Conservation (phyloP, 2,888 invertebrate species). For the Oeneis ivallda region DNA sequence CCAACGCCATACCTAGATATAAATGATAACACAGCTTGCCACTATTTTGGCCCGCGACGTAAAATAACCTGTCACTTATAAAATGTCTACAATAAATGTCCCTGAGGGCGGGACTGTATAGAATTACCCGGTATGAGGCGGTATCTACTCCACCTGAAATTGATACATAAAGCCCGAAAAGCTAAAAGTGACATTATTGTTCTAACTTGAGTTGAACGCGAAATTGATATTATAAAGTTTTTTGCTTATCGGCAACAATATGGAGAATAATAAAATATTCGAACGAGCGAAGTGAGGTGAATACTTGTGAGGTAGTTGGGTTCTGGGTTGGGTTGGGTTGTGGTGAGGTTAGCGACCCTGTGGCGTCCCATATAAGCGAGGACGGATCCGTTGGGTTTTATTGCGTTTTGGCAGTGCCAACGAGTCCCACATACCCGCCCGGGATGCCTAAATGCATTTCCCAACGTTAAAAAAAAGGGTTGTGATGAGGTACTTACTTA, state of each 20-base stretch:
- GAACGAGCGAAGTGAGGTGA: no score
- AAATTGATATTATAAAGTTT: background rate
- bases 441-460: no score
- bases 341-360: no score
- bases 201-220: background rate
- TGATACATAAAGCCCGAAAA: conserved; percentile 25
- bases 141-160: conserved; percentile 18
- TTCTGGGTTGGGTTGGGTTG: no score
- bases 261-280: background rate
- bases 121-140: conserved; percentile 28
- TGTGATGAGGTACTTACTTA: no score
- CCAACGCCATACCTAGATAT: background rate
- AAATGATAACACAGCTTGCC: background rate
- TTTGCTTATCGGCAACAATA: background rate
- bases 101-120: conserved; percentile 25
- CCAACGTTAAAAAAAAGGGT: no score
- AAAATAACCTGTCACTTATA: conserved; percentile 32
- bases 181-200: conserved; percentile 15
- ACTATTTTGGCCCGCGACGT: conserved; percentile 18
- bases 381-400: no score
- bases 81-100: conserved; percentile 32
- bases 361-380: no score
- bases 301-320: no score
- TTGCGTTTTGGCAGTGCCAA: no score
- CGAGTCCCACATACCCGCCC: no score